Percentiles rank a stretch among this genome's conserved stretches.
Evolutionary conservation across 2,888 invertebrate genomes (phyloP).

Genomic region (Germaria angustata): DNA sequence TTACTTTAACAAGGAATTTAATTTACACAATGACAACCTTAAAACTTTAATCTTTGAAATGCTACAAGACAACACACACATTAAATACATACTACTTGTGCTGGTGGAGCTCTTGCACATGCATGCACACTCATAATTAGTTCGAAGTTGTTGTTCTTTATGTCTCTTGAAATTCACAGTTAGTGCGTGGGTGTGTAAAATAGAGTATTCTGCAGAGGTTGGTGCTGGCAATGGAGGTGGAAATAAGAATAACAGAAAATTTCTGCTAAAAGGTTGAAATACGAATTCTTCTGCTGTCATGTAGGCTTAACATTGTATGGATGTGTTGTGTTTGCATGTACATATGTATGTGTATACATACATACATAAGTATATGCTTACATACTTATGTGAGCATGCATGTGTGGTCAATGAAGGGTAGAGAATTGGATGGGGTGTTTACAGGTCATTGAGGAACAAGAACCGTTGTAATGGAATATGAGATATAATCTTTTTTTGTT

Average conservation of each 20-base stretch:
- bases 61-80: not conserved
- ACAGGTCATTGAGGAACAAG: constrained; percentile 55
- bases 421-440: constrained; percentile 57
- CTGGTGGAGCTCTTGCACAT: constrained; percentile 10
- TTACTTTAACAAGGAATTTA: not conserved
- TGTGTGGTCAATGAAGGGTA: constrained; percentile 4
- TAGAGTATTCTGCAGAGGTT: not conserved
- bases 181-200: not conserved
- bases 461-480: constrained; percentile 67
- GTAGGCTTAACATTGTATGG: not conserved
- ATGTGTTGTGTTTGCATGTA: not conserved
- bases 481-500: constrained; percentile 64
- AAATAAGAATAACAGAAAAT: constrained; percentile 16
- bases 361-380: no score
- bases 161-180: not conserved
- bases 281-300: constrained; percentile 17
- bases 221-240: not conserved
- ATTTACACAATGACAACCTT: constrained; percentile 37
- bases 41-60: constrained; percentile 33
- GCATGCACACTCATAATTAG: constrained; percentile 29
- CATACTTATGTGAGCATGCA: no score
- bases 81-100: not conserved
- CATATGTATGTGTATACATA: not conserved
- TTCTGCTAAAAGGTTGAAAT: constrained; percentile 6
- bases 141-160: constrained; percentile 15